phyloP scores from a whole-genome alignment of 1,140 invertebrate species.

The Batillaria attramentaria region DNA sequence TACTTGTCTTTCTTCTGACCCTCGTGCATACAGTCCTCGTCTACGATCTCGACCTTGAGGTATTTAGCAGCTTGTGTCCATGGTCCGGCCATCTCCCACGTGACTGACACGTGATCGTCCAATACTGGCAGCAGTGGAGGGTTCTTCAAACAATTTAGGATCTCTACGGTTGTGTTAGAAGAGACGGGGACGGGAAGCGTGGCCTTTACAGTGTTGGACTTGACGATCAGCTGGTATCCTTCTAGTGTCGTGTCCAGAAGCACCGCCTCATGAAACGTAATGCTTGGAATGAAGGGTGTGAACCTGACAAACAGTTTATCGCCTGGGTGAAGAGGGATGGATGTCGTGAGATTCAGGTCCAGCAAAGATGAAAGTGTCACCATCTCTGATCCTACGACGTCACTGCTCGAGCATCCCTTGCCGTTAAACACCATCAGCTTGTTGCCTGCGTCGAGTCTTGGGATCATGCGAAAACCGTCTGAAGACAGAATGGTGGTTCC shows the following conservation, averaged over 20 bases:
- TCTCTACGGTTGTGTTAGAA: background rate
- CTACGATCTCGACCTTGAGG: background rate
- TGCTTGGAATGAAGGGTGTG: background rate
- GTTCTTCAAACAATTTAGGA: conserved; percentile 3
- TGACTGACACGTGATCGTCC: background rate
- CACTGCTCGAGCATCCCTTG: background rate
- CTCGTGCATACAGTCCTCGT: background rate
- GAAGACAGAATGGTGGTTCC: background rate
- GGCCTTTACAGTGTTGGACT: background rate
- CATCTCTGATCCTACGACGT: background rate
- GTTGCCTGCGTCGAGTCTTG: background rate
- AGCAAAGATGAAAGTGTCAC: background rate
- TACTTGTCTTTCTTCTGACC: background rate
- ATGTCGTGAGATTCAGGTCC: background rate
- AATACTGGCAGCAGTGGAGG: background rate
- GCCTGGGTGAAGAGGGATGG: background rate
- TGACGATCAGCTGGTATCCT: conserved; percentile 27
- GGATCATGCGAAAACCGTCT: conserved; percentile 8
- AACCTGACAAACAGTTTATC: conserved; percentile 1
- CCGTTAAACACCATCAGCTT: background rate
- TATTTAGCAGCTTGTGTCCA: background rate
- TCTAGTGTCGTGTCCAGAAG: background rate
- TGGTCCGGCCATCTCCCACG: background rate
- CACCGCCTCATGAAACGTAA: background rate
- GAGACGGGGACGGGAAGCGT: background rate